Evolutionary conservation across 2,888 invertebrate species (phyloP).

Genomic region (Scaeva pyrastri): DNA sequence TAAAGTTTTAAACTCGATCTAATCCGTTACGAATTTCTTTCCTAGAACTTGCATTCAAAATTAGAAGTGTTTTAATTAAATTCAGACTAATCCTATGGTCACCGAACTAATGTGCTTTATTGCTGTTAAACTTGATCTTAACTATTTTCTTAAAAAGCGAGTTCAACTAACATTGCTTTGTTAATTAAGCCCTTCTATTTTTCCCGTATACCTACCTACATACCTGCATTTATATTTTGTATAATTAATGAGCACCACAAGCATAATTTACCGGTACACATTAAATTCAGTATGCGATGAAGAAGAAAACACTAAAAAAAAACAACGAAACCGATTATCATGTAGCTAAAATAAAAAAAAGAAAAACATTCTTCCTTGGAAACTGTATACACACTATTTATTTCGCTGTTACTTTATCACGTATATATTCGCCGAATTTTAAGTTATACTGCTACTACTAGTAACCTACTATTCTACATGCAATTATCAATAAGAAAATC

Average conservation of each 20-base stretch:
- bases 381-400: slow-evolving; percentile 63
- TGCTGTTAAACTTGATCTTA: too few relatives aligned
- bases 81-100: too few relatives aligned
- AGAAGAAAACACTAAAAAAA: background rate
- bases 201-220: background rate
- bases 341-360: slow-evolving; percentile 50
- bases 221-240: too few relatives aligned
- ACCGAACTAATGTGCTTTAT: too few relatives aligned
- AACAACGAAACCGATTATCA: slow-evolving; percentile 57
- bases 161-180: too few relatives aligned
- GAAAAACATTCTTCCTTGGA: slow-evolving; percentile 56
- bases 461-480: slow-evolving; percentile 76
- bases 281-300: slow-evolving; percentile 45
- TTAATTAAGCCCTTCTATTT: too few relatives aligned
- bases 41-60: too few relatives aligned
- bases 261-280: slow-evolving; percentile 17
- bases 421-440: slow-evolving; percentile 71
- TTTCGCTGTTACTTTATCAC: slow-evolving; percentile 75
- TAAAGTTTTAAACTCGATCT: too few relatives aligned
- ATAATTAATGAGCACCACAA: too few relatives aligned
- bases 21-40: too few relatives aligned
- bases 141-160: too few relatives aligned
- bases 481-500: slow-evolving; percentile 62
- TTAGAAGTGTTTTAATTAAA: too few relatives aligned
- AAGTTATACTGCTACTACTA: slow-evolving; percentile 76